Evolutionary conservation across 2,888 invertebrate species (phyloP).

Genomic region (Holacanthella duospinosa): DNA sequence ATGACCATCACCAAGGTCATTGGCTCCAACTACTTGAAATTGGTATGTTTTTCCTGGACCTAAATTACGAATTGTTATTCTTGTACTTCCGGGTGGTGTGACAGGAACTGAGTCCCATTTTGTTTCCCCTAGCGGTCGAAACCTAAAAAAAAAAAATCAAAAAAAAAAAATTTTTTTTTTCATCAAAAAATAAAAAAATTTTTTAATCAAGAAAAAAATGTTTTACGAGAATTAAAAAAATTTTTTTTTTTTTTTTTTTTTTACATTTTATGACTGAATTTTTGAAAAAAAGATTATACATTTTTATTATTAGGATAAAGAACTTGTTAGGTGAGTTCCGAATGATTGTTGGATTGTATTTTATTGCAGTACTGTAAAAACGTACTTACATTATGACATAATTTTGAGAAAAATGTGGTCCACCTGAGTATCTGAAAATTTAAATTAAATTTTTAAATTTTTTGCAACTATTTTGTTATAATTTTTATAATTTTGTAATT

Average conservation of each 20-base stretch:
- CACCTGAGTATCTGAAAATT: slow-evolving; percentile 59
- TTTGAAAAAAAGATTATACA: slow-evolving; percentile 5
- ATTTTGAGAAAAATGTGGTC: slow-evolving; percentile 87
- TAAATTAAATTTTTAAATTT: background rate
- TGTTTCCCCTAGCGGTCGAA: slow-evolving; percentile 71
- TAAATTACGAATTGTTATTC: slow-evolving; percentile 79
- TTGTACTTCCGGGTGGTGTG: slow-evolving; percentile 79
- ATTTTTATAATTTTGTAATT: too few species aligned
- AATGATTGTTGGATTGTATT: too few species aligned
- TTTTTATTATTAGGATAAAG: slow-evolving; percentile 1
- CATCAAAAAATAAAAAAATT: background rate
- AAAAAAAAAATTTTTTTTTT: background rate
- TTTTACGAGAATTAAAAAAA: too few species aligned
- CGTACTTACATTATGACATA: slow-evolving; percentile 56
- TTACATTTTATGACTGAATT: slow-evolving; percentile 9
- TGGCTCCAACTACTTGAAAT: slow-evolving; percentile 91
- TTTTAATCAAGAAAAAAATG: background rate
- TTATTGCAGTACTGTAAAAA: too few species aligned
- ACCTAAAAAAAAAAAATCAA: slow-evolving; percentile 44
- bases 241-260: too few species aligned
- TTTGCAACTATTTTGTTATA: slow-evolving; percentile 40
- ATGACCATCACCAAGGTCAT: slow-evolving; percentile 88
- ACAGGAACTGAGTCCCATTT: slow-evolving; percentile 92
- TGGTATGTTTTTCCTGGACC: slow-evolving; percentile 86
- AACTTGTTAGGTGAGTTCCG: background rate